phyloP scores from a whole-genome alignment of 2,113 vertebrate genomes.

The Carassius gibelio region DNA sequence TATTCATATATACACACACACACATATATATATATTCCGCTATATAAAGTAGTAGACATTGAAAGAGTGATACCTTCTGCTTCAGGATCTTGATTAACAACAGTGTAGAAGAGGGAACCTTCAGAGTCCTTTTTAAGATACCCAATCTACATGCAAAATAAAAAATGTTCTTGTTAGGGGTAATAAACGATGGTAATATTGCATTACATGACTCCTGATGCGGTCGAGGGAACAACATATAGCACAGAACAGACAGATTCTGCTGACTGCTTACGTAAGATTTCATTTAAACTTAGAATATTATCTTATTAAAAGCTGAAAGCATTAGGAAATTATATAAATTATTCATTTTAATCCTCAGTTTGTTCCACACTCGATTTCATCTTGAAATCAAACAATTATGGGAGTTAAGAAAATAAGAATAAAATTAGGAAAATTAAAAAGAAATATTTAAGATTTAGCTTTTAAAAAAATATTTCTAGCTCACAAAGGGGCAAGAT shows the following conservation, averaged over 20 bases:
- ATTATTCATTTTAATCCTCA: not conserved
- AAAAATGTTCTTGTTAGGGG: not conserved
- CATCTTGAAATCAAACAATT: not conserved
- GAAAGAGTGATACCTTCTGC: conserved; percentile 79
- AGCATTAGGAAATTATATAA: not conserved
- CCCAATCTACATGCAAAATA: conserved; percentile 84
- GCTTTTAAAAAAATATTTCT: not conserved
- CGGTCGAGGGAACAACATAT: not conserved
- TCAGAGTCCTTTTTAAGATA: conserved; percentile 88
- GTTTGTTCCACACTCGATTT: not conserved
- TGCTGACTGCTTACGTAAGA: not conserved
- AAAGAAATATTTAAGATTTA: not conserved
- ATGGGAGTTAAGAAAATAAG: not conserved
- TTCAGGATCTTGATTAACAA: conserved; percentile 92
- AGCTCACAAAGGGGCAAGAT: not conserved
- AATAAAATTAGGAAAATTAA: not conserved
- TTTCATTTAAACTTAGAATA: not conserved
- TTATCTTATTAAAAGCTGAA: not conserved
- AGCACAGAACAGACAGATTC: not conserved
- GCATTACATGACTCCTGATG: not conserved
- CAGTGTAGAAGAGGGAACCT: conserved; percentile 84
- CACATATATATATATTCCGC: not conserved
- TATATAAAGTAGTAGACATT: not conserved
- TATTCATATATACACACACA: no score
- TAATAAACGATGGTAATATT: not conserved